Evolutionary conservation across 1,140 invertebrate genomes (phyloP).

Genomic region (Pachyrhynchus sulphureomaculatus): DNA sequence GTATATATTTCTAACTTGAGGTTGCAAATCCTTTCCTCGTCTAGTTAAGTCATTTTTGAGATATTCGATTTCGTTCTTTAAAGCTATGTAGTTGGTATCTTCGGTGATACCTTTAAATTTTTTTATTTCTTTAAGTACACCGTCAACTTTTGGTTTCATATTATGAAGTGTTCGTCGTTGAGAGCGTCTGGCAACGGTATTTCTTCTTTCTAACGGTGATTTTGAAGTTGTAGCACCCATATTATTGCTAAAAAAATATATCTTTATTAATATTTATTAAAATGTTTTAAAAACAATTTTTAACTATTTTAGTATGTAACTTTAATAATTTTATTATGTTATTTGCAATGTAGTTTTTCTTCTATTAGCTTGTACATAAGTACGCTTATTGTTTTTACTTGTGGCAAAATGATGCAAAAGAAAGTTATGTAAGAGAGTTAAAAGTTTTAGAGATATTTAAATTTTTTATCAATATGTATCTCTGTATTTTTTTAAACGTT

Average conservation of each 20-base stretch:
- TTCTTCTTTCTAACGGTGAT: conserved; percentile 37
- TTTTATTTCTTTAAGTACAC: conserved; percentile 34
- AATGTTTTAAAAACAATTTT: too few species aligned
- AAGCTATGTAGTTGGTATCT: conserved; percentile 27
- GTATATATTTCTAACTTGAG: conserved; percentile 32
- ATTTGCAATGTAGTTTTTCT: too few species aligned
- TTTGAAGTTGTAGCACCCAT: conserved; percentile 37
- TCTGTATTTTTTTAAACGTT: too few species aligned
- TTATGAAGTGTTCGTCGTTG: conserved; percentile 36
- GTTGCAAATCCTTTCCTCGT: conserved; percentile 30
- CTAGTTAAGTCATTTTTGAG: conserved; percentile 27
- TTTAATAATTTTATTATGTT: too few species aligned
- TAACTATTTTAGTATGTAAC: too few species aligned
- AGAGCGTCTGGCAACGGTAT: conserved; percentile 31
- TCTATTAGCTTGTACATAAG: too few species aligned
- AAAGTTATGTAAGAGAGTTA: too few species aligned
- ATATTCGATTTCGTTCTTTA: conserved; percentile 30
- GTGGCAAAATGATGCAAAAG: too few species aligned
- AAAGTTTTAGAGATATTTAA: too few species aligned
- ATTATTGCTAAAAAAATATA: neutral
- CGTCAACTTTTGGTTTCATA: conserved; percentile 29
- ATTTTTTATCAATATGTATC: too few species aligned
- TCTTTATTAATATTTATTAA: too few species aligned
- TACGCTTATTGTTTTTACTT: too few species aligned
- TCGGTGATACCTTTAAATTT: conserved; percentile 37